Evolutionary conservation across 2,113 vertebrate genomes (phyloP), one percentile per base, ranked within the genome.

Genomic region (Hippocampus guttulatus): DNA sequence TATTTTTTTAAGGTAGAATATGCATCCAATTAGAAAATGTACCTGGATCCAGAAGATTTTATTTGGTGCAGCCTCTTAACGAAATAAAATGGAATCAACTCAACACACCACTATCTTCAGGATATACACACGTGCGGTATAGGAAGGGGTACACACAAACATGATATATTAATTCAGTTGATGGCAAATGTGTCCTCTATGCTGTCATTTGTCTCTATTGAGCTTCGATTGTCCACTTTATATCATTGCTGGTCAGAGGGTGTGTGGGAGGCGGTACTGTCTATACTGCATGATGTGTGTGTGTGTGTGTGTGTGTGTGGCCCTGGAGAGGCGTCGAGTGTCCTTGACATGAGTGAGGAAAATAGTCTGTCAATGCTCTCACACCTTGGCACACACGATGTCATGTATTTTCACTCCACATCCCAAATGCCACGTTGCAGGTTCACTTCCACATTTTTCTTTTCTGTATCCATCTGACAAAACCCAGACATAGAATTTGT

Each of bases 341-440:
- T 75, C 84, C 85, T 90, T 90, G 76, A 84, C 75, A 83, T 81
- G 74, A 84, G 86, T 67, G 67, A 62, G 69, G 81, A 66, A 74
- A 77, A 69, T 52, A 55, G 20, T 64, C 69, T 70, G 85, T 81
- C 78, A 70, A 73, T 81, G 69, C 41, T 23, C 14, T 30, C 57
- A 64, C 70, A 45, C 10, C 25, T 38, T 38, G 5, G 33, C 33
- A 38, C 38, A 63, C 58, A 69, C n/a, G 1, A 15, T 27, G 27
- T 15, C 14, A 2, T 60, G 12, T 54, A 54, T 10, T 54, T 54
- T 54, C 20, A n/a, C 51, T 54, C 21, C 21, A n/a, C 21, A n/a
- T 54, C 21, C 20, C 4, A 55, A 9, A 10, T 7, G 21, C 11
- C 52, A 55, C 21, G 6, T 40, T 64, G 18, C 62, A 64, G 21